A percentile compares a stretch with the other conserved stretches of the same genome.
phyloP scores from a whole-genome alignment of 2,113 vertebrate species.

The Paracanthobrama guichenoti region DNA sequence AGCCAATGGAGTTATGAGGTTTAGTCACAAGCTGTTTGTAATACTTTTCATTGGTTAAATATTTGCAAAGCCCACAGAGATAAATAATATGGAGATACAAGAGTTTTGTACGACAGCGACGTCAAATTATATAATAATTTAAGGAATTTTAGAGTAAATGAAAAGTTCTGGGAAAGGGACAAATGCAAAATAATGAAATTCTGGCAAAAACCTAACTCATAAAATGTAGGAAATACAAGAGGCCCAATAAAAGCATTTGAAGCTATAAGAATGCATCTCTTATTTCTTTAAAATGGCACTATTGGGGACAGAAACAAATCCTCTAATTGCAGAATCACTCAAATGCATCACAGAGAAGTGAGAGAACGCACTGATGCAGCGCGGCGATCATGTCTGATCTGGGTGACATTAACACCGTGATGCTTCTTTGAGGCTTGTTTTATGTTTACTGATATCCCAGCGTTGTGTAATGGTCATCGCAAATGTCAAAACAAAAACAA shows the following conservation, averaged over 20 bases:
- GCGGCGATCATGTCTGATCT: neutral
- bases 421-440: neutral
- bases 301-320: neutral
- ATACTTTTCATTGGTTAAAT: too few relatives aligned
- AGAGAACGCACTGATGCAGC: neutral
- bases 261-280: neutral
- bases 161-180: neutral
- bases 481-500: conserved; percentile 19
- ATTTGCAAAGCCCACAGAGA: too few relatives aligned
- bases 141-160: neutral
- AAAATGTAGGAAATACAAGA: neutral
- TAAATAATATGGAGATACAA: too few relatives aligned
- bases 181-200: neutral
- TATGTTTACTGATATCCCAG: neutral
- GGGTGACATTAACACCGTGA: neutral
- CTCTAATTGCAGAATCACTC: neutral
- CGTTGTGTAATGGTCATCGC: neutral
- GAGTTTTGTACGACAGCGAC: too few relatives aligned
- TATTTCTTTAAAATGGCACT: neutral
- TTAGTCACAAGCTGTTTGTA: too few relatives aligned
- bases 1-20: too few relatives aligned
- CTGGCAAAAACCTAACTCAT: neutral
- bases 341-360: neutral
- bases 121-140: too few relatives aligned
- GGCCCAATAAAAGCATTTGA: neutral